These are phyloP conservation scores for Trachelus iudaicus DNA, from an alignment of 2,888 invertebrate genomes.

Conservation along the genomic window DNA sequence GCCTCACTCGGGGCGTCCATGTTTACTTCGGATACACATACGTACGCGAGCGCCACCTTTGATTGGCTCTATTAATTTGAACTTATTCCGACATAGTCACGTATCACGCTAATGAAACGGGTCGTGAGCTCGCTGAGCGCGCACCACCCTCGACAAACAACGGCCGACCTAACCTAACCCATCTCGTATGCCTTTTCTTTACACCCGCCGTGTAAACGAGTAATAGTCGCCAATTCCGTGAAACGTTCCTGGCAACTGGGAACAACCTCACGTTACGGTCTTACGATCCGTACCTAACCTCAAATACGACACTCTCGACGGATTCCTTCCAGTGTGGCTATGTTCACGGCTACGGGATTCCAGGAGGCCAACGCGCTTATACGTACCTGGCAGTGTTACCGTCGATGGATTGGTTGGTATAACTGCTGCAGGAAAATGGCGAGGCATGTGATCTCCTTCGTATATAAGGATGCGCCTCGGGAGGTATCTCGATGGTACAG, in stretches of 20 bases:
- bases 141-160: conserved; percentile 37
- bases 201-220: conserved; percentile 9
- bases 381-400: not conserved
- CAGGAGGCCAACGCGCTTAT: not conserved
- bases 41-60: conserved; percentile 40
- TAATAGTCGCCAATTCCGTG: conserved; percentile 2
- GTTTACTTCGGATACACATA: conserved; percentile 2
- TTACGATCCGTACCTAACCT: not conserved
- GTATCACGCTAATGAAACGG: conserved; percentile 46
- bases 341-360: not conserved
- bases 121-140: conserved; percentile 30
- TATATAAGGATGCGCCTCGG: not conserved
- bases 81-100: conserved; percentile 53
- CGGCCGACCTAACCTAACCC: not conserved
- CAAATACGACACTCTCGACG: not conserved
- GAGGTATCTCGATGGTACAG: conserved; percentile 14
- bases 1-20: conserved; percentile 18
- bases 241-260: conserved; percentile 17
- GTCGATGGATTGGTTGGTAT: not conserved
- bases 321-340: not conserved
- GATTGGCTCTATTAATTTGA: conserved; percentile 59
- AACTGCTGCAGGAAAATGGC: conserved; percentile 5
- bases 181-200: not conserved
- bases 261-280: not conserved
- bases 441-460: not conserved